phyloP scores from a whole-genome alignment of 2,888 invertebrate species.

The Drosophila austrosaltans region DNA sequence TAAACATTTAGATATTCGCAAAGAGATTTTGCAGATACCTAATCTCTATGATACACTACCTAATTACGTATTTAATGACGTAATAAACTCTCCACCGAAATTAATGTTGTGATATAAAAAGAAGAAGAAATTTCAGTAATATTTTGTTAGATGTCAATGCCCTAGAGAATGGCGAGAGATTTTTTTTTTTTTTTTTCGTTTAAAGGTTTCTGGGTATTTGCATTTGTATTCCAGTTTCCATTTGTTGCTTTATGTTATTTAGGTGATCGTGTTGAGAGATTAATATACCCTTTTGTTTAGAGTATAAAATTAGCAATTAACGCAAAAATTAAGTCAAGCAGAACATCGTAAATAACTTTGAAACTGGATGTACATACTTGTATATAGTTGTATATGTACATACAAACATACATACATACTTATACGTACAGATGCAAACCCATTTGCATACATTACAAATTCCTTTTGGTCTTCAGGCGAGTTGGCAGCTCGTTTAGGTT shows the following conservation, averaged over 20 bases:
- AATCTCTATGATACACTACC: neutral
- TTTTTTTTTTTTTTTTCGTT: neutral
- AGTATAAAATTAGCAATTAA: slow-evolving; percentile 31
- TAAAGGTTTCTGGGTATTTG: neutral
- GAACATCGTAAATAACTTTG: slow-evolving; percentile 41
- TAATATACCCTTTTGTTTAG: neutral
- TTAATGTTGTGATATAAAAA: neutral
- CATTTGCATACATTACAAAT: slow-evolving; percentile 61
- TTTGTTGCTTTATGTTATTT: neutral
- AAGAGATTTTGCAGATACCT: no score
- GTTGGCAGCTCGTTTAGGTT: slow-evolving; percentile 60
- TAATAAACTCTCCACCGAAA: neutral
- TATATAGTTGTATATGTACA: slow-evolving; percentile 9
- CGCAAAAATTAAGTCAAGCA: slow-evolving; percentile 51
- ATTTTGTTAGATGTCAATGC: neutral
- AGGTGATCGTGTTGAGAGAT: neutral
- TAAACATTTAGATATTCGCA: no score
- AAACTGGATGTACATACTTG: slow-evolving; percentile 28
- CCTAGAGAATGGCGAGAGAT: neutral
- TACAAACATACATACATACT: slow-evolving; percentile 22
- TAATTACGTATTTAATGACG: neutral
- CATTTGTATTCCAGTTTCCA: neutral
- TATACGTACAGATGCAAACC: slow-evolving; percentile 18
- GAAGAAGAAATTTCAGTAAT: neutral
- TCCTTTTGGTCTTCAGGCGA: slow-evolving; percentile 29